These are phyloP conservation scores for Tinamus guttatus DNA, from an alignment of 2,113 vertebrate species.

Conservation along the genomic window DNA sequence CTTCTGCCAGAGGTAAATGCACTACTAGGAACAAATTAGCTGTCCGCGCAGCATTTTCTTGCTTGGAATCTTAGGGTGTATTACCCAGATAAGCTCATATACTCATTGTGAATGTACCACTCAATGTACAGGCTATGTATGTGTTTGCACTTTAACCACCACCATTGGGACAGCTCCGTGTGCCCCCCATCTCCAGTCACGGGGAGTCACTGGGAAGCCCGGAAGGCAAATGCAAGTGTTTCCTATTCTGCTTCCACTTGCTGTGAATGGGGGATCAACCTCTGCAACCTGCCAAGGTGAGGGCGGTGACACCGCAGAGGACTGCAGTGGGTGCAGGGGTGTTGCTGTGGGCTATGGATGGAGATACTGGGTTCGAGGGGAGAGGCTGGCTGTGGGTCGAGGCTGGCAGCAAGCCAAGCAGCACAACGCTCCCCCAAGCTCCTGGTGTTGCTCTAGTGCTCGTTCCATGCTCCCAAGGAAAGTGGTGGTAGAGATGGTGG, in stretches of 20 bases:
- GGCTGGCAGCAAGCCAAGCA: neutral
- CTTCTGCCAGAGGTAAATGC: slow-evolving; percentile 14
- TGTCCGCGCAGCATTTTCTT: neutral
- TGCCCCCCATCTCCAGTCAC: neutral
- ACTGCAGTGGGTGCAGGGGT: neutral
- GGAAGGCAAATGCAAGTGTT: neutral
- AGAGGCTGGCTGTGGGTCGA: neutral
- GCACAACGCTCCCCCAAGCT: neutral
- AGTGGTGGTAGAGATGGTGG: neutral
- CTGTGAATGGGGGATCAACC: neutral
- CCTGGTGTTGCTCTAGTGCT: neutral
- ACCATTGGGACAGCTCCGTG: neutral
- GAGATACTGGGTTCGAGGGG: neutral
- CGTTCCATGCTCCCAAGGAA: neutral
- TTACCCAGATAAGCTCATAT: slow-evolving; percentile 13
- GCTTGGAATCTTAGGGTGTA: neutral
- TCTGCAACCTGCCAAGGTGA: neutral
- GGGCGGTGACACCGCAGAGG: neutral
- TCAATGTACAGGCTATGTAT: rapidly evolving
- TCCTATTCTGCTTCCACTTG: neutral
- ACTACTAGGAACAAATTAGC: slow-evolving; percentile 28
- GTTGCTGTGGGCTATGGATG: neutral
- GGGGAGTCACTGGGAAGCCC: neutral
- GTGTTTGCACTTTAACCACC: neutral
- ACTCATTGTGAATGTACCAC: neutral